These are phyloP conservation scores for Drosophila monieri DNA, from an alignment of 2,888 invertebrate genomes.

Conservation along the genomic window DNA sequence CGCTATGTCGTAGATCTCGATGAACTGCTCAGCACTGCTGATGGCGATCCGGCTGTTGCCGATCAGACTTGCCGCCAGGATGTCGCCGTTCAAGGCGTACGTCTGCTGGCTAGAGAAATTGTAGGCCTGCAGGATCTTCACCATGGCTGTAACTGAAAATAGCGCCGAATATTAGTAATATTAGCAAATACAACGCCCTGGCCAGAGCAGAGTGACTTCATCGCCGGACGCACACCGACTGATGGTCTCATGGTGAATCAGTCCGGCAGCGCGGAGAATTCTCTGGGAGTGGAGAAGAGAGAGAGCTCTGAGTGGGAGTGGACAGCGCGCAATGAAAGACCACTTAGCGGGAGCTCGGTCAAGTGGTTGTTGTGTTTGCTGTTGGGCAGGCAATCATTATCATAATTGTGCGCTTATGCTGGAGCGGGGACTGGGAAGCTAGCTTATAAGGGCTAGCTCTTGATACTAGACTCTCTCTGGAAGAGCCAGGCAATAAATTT, in stretches of 20 bases:
- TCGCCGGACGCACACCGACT: conserved; percentile 54
- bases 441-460: conserved; percentile 5
- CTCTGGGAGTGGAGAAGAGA: conserved; percentile 24
- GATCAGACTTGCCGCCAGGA: conserved; percentile 81
- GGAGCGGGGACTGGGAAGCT: conserved; percentile 16
- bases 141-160: conserved; percentile 70
- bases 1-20: conserved; percentile 82
- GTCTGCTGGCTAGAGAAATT: conserved; percentile 83
- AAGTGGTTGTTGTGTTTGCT: conserved; percentile 47
- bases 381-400: conserved; percentile 55
- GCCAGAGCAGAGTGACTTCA: conserved; percentile 61
- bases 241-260: conserved; percentile 39
- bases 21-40: conserved; percentile 83
- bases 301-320: conserved; percentile 36
- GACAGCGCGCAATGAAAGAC: conserved; percentile 22
- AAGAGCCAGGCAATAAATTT: conserved; percentile 20
- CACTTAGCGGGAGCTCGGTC: conserved; percentile 31
- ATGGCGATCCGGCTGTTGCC: conserved; percentile 82
- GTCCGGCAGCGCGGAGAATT: conserved; percentile 20
- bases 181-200: conserved; percentile 68
- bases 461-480: not conserved
- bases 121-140: conserved; percentile 83
- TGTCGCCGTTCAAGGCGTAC: conserved; percentile 82
- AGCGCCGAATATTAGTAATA: not conserved
- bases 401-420: conserved; percentile 62